Evolutionary conservation across 2,113 vertebrate species (phyloP), one percentile per base, ranked within the genome.

Genomic region (Bos indicus): DNA sequence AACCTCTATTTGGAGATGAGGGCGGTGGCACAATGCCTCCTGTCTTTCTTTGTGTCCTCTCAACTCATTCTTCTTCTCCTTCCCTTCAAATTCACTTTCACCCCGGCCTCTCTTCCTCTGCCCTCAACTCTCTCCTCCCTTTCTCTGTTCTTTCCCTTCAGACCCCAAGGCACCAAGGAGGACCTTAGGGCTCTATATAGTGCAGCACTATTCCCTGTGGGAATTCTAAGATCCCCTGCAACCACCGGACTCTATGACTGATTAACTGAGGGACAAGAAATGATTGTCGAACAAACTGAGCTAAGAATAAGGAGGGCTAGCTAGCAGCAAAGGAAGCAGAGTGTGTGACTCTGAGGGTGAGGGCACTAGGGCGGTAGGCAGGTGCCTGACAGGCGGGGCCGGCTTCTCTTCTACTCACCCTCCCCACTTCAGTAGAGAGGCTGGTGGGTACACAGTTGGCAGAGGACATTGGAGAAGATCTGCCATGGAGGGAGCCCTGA

Each of bases 241-340:
- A 93, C 62, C 81, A 77, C 62, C 36, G 57, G 48, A 87, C 92
- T 92, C 25, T 95, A 90, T 91, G 30, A 54, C 87, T 74, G 59
- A 94, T 93, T 89, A 91, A 93, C 71, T 6, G n/a, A 81, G 56
- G 67, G 43, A 51, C 83, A 94, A 95, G 64, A 94, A 90, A 62
- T 90, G 33, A 71, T 46, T 60, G 4, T 60, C 90, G 40, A 71
- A 97, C 3, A 40, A 93, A 48, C 57, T 82, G 89, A 97, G 40
- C 28, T 16, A 90, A 84, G 57, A 80, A 82, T 43, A 80, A 93
- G 23, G 40, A 78, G 56, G 33, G 21, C 56, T 43, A 78, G 84
- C 26, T 48, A 40, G 33, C 3, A 8, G 48, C 48, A 48, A 48
- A 93, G 59, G 46, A 33, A 87, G 85, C n/a, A 81, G 30, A 30